Evolutionary conservation across 1,140 invertebrate species (phyloP).

Genomic region (Cyphomyrmex costatus): DNA sequence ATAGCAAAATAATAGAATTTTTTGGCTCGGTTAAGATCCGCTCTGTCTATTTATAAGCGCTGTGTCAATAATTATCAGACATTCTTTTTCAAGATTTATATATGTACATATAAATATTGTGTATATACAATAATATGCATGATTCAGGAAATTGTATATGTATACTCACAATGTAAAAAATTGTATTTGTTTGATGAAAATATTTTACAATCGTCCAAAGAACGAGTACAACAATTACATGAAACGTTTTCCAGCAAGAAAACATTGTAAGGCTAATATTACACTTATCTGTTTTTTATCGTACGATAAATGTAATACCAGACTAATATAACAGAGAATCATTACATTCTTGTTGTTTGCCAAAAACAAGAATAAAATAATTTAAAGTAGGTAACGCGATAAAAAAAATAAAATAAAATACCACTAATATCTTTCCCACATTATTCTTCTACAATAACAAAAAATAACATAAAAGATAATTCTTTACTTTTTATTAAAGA

Average conservation of each 20-base stretch:
- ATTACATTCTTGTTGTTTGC: no score
- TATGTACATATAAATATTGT: background rate
- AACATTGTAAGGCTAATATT: no score
- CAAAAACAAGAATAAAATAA: no score
- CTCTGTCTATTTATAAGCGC: no score
- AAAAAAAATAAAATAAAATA: slow-evolving; percentile 34
- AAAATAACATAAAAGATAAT: background rate
- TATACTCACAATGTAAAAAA: slow-evolving; percentile 11
- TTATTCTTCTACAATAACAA: background rate
- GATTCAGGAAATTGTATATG: background rate
- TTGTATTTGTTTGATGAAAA: slow-evolving; percentile 12
- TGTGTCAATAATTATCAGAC: no score
- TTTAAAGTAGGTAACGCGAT: slow-evolving; percentile 25
- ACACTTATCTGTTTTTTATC: no score
- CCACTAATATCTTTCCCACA: background rate
- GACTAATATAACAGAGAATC: no score
- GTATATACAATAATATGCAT: slow-evolving; percentile 10
- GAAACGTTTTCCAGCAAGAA: no score
- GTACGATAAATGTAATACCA: no score
- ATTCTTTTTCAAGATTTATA: background rate
- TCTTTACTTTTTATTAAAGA: background rate
- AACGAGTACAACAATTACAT: slow-evolving; percentile 9
- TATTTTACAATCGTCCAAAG: slow-evolving; percentile 10
- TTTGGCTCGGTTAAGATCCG: no score
- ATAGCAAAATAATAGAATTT: no score